Conservation (phyloP, 2,113 vertebrate species). For the Piprites chloris region DNA sequence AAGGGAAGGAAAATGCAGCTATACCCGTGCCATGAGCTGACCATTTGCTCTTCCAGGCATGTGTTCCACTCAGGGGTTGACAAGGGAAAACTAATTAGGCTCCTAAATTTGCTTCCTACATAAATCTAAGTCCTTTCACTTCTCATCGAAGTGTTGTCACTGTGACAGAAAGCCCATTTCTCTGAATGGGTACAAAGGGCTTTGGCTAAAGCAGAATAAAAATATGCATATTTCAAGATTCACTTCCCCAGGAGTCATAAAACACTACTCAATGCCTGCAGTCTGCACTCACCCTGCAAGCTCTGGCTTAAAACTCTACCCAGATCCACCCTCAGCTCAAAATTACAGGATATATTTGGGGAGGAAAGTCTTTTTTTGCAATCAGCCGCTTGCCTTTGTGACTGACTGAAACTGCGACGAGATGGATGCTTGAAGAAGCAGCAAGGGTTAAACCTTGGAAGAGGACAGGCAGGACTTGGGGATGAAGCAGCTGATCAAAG, state of each 20-base stretch:
- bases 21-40: fast-evolving
- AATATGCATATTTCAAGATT: background rate
- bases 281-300: background rate
- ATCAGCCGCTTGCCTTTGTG: background rate
- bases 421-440: background rate
- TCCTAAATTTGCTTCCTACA: background rate
- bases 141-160: background rate
- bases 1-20: background rate
- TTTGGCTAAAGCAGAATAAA: background rate
- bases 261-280: background rate
- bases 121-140: background rate
- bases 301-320: background rate
- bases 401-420: background rate
- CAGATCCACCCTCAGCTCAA: background rate
- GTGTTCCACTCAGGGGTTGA: background rate
- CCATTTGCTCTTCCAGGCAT: background rate
- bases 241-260: background rate
- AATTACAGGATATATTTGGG: background rate
- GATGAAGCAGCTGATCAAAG: constrained; percentile 46
- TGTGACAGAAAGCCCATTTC: background rate
- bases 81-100: background rate
- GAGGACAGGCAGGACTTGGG: background rate
- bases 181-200: background rate
- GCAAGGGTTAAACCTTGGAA: constrained; percentile 28
- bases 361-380: background rate